phyloP scores from a whole-genome alignment of 1,140 invertebrate genomes.

The Drosophila fuyamai region DNA sequence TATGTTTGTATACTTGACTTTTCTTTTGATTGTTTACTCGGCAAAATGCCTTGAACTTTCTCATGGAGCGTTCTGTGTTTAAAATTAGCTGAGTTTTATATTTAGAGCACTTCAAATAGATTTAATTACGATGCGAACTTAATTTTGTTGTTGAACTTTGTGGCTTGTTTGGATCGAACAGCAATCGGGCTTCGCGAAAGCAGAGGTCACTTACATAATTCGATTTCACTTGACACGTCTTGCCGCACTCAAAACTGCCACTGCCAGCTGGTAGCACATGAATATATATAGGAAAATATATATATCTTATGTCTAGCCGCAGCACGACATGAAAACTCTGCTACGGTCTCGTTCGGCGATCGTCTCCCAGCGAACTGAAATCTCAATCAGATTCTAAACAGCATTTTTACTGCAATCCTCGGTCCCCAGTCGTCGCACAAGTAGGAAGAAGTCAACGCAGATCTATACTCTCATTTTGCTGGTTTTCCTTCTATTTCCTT shows the following conservation, averaged over 20 bases:
- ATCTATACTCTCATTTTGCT: slow-evolving; percentile 49
- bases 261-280: slow-evolving; percentile 72
- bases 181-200: neutral
- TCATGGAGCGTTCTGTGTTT: slow-evolving; percentile 34
- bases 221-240: slow-evolving; percentile 61
- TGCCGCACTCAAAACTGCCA: slow-evolving; percentile 73
- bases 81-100: slow-evolving; percentile 65
- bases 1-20: slow-evolving; percentile 19
- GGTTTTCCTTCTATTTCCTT: slow-evolving; percentile 25
- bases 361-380: slow-evolving; percentile 82
- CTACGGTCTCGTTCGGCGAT: slow-evolving; percentile 80
- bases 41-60: slow-evolving; percentile 61
- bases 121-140: slow-evolving; percentile 26
- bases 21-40: slow-evolving; percentile 41
- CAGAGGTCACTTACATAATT: slow-evolving; percentile 73
- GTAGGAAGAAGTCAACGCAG: slow-evolving; percentile 67
- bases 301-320: slow-evolving; percentile 45
- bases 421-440: slow-evolving; percentile 41
- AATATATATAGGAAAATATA: slow-evolving; percentile 59
- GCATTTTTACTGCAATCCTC: slow-evolving; percentile 66
- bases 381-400: slow-evolving; percentile 63
- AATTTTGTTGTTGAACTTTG: slow-evolving; percentile 46
- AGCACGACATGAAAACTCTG: slow-evolving; percentile 70
- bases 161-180: neutral
- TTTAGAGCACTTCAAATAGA: slow-evolving; percentile 56